Percentiles rank a stretch among this genome's conserved stretches.
Evolutionary conservation across 2,888 invertebrate species (phyloP).

Genomic region (Acanthopleura granulata): DNA sequence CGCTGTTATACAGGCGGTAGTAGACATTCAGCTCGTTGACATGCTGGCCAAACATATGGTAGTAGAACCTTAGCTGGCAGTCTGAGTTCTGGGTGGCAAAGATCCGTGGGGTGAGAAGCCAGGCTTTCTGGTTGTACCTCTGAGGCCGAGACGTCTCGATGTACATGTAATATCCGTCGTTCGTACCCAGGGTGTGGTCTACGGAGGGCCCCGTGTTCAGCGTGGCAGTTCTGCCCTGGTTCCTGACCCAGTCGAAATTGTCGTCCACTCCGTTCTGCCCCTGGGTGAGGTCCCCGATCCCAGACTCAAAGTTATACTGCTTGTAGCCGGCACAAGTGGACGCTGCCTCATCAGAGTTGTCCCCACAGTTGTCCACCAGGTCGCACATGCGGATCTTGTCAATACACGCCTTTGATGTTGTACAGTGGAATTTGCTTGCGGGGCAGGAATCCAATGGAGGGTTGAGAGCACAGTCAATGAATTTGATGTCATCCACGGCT

Average conservation of each 20-base stretch:
- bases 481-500: conserved; percentile 59
- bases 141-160: conserved; percentile 52
- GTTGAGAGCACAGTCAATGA: conserved; percentile 26
- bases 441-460: conserved; percentile 25
- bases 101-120: conserved; percentile 49
- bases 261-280: conserved; percentile 46
- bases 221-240: conserved; percentile 50
- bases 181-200: conserved; percentile 60
- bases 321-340: conserved; percentile 42
- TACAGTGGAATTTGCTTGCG: conserved; percentile 27
- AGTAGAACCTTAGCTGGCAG: conserved; percentile 26
- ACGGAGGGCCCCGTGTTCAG: conserved; percentile 57
- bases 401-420: conserved; percentile 27
- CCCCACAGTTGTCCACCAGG: conserved; percentile 34
- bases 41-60: conserved; percentile 35
- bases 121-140: conserved; percentile 45
- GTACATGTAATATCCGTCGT: conserved; percentile 54
- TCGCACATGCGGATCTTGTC: conserved; percentile 29
- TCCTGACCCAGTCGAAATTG: conserved; percentile 63
- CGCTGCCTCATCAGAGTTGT: conserved; percentile 31
- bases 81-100: conserved; percentile 25
- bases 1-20: conserved; percentile 44
- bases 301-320: conserved; percentile 51
- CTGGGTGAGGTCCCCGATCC: conserved; percentile 45
- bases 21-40: conserved; percentile 30